phyloP scores from a whole-genome alignment of 2,113 vertebrate genomes.

The Sceloporus undulatus region DNA sequence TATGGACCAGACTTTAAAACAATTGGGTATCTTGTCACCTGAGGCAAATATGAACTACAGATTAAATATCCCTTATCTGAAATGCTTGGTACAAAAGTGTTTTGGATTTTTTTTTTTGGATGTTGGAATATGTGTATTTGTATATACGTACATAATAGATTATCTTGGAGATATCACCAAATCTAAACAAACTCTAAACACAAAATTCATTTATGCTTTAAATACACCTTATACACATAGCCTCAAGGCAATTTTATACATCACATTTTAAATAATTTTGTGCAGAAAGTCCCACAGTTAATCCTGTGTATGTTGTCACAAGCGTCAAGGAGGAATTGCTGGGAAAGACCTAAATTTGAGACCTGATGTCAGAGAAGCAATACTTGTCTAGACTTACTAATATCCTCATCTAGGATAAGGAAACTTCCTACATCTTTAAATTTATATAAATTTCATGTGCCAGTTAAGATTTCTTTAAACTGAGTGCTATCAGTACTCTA shows the following conservation, averaged over 20 bases:
- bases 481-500: neutral
- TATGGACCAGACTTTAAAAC: neutral
- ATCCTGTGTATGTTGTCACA: neutral
- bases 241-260: too few species aligned
- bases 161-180: too few species aligned
- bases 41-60: neutral
- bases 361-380: neutral
- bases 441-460: neutral
- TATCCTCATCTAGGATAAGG: neutral
- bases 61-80: too few species aligned
- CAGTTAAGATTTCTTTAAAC: neutral
- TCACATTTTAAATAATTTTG: too few species aligned
- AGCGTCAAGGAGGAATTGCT: neutral
- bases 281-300: neutral
- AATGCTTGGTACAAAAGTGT: too few species aligned
- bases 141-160: too few species aligned
- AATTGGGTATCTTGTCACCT: neutral
- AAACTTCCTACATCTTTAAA: neutral
- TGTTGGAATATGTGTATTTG: too few species aligned
- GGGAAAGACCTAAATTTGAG: neutral
- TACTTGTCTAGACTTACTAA: neutral
- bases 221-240: too few species aligned
- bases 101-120: too few species aligned
- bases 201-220: too few species aligned
- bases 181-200: too few species aligned